Conservation (phyloP, 2,797 vertebrate genomes). For the Cebuella pygmaea region DNA sequence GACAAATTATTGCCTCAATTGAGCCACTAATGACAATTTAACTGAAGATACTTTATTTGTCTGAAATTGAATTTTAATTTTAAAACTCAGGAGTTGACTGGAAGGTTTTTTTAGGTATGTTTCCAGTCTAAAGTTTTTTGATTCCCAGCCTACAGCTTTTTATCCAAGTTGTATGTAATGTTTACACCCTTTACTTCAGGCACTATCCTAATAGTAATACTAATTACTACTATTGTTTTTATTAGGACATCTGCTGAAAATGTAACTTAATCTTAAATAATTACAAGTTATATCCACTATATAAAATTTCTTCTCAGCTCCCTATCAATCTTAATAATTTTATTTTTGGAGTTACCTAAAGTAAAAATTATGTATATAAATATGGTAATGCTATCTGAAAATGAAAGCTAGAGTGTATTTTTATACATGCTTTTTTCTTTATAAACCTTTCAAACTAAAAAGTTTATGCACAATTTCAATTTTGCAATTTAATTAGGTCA, state of each 20-base stretch:
- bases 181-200: neutral
- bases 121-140: neutral
- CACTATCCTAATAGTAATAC: neutral
- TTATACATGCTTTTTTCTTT: neutral
- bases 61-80: constrained; percentile 46
- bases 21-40: neutral
- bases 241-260: neutral
- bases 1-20: neutral
- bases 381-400: neutral
- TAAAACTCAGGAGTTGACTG: neutral
- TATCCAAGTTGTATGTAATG: neutral
- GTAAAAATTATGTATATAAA: neutral
- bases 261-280: neutral
- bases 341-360: neutral
- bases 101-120: neutral
- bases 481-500: constrained; percentile 16
- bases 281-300: neutral
- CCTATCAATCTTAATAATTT: neutral
- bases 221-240: neutral
- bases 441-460: neutral
- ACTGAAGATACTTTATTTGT: neutral
- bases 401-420: constrained; percentile 6
- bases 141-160: neutral
- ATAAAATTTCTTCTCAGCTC: neutral
- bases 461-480: neutral